Conservation (phyloP, 2,113 vertebrate species). For the Bambusicola thoracicus region DNA sequence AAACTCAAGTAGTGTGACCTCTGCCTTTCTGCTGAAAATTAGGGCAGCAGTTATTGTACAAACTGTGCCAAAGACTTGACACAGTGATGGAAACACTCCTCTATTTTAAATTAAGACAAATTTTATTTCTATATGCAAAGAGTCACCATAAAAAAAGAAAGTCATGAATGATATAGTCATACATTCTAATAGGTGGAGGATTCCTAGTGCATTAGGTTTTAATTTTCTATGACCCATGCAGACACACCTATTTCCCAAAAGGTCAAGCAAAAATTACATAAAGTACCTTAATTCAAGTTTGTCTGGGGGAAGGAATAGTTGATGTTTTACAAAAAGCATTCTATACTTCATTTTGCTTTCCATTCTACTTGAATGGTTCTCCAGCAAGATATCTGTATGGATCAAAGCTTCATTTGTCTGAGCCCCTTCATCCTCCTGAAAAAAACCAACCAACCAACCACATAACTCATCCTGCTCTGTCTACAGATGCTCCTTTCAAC, state of each 20-base stretch:
- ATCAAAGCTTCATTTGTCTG: background rate
- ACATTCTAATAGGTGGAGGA: background rate
- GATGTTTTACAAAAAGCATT: background rate
- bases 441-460: background rate
- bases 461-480: background rate
- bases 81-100: rapidly evolving
- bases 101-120: background rate
- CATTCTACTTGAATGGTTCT: background rate
- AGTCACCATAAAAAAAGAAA: background rate
- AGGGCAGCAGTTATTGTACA: background rate
- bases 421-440: background rate
- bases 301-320: background rate
- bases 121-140: background rate
- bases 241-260: background rate
- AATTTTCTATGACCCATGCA: background rate
- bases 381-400: background rate
- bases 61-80: background rate
- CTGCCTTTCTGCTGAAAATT: background rate
- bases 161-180: background rate
- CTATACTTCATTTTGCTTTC: background rate
- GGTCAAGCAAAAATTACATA: background rate
- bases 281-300: rapidly evolving
- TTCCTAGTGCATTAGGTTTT: background rate
- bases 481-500: background rate
- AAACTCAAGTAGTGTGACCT: background rate